Percentiles rank a stretch among this genome's conserved stretches.
Evolutionary conservation across 2,797 vertebrate species (phyloP).

Genomic region (Hoplostethus mediterraneus): DNA sequence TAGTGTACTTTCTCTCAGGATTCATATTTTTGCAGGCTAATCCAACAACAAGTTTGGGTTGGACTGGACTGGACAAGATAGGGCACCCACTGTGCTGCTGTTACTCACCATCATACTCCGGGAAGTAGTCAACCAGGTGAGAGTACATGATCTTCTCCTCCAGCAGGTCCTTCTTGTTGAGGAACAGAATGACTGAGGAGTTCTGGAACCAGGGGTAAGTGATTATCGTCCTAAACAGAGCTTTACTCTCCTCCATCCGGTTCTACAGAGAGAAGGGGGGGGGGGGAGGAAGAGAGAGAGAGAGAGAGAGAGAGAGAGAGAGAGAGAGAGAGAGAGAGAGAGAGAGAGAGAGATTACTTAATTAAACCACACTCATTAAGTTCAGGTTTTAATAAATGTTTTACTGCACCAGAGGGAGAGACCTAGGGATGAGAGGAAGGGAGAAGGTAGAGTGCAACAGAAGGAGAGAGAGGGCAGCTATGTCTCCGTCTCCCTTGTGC

Average conservation of each 20-base stretch:
- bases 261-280: constrained; percentile 76
- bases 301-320: constrained; percentile 27
- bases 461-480: constrained; percentile 7
- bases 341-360: constrained; percentile 44
- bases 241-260: constrained; percentile 92
- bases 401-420: constrained; percentile 50
- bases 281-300: background rate
- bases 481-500: constrained; percentile 32
- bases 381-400: constrained; percentile 65
- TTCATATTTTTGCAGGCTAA: no score
- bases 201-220: constrained; percentile 93
- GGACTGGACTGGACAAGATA: no score
- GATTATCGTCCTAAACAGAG: constrained; percentile 91
- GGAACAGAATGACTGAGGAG: constrained; percentile 90
- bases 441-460: no score
- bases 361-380: constrained; percentile 64
- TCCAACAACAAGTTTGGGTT: no score
- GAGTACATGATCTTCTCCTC: constrained; percentile 93
- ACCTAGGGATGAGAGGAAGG: constrained; percentile 42
- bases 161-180: constrained; percentile 92
- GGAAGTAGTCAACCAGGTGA: constrained; percentile 91
- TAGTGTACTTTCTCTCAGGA: no score
- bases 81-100: no score
- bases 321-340: constrained; percentile 33
- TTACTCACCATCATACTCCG: constrained; percentile 89